phyloP scores from a whole-genome alignment of 1,140 invertebrate genomes.

The Eriosoma lanigerum region DNA sequence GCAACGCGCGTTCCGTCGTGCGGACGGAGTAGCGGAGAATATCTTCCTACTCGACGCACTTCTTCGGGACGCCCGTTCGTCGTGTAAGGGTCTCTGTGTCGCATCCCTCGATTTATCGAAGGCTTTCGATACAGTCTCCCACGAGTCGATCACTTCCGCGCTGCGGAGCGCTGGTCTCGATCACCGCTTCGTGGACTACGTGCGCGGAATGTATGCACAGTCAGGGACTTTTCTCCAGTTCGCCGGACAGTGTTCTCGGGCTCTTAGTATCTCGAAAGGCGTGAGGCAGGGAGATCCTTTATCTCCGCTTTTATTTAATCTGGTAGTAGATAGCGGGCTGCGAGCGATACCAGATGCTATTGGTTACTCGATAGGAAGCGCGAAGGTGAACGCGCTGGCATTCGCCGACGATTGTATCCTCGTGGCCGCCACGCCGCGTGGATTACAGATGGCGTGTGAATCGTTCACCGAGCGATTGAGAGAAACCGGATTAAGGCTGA shows the following conservation, averaged over 20 bases:
- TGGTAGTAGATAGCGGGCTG: conserved; percentile 54
- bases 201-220: not conserved
- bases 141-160: not conserved
- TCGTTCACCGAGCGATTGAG: not conserved
- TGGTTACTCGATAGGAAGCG: not conserved
- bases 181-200: conserved; percentile 47
- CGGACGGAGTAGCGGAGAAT: too few species aligned
- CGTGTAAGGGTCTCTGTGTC: not conserved
- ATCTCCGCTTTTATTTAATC: conserved; percentile 56
- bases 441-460: not conserved
- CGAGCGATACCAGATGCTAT: not conserved
- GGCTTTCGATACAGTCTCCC: too few species aligned
- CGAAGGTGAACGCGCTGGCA: not conserved
- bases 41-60: too few species aligned
- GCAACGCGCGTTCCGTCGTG: too few species aligned
- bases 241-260: not conserved
- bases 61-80: not conserved
- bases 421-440: not conserved
- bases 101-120: conserved; percentile 54
- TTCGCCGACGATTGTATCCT: conserved; percentile 21
- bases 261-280: conserved; percentile 53
- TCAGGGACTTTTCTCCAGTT: not conserved
- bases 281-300: conserved; percentile 58
- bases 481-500: not conserved
- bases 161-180: conserved; percentile 45